A percentile compares a stretch with the other conserved stretches of the same genome.
These are phyloP conservation scores for Fissipunctia ypsillon DNA, from an alignment of 2,888 invertebrate genomes.

Conservation along the genomic window DNA sequence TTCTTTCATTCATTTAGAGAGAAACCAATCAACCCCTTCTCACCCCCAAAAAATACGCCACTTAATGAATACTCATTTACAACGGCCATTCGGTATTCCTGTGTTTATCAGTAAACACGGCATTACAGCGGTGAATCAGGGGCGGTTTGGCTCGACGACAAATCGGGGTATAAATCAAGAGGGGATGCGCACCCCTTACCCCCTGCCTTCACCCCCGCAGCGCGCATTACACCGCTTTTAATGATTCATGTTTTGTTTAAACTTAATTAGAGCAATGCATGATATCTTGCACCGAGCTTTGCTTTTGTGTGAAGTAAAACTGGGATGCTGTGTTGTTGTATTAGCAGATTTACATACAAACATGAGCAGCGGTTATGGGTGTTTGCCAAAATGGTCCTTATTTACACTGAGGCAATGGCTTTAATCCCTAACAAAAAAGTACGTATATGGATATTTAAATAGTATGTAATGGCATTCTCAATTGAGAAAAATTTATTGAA, in stretches of 20 bases:
- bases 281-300: conserved; percentile 61
- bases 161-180: conserved; percentile 79
- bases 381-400: conserved; percentile 9
- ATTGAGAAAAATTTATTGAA: background rate
- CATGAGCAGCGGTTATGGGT: background rate
- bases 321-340: conserved; percentile 2
- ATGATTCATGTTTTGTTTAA: conserved; percentile 73
- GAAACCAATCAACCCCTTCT: conserved; percentile 24
- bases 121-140: conserved; percentile 73
- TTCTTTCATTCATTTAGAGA: background rate
- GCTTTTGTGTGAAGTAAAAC: conserved; percentile 47
- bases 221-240: conserved; percentile 66
- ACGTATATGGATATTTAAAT: no score
- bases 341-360: conserved; percentile 3
- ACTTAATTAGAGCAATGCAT: conserved; percentile 67
- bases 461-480: background rate
- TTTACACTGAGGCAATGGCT: no score
- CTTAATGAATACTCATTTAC: conserved; percentile 67
- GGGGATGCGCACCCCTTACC: conserved; percentile 61
- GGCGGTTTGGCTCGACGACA: conserved; percentile 81
- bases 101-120: conserved; percentile 68
- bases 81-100: conserved; percentile 57
- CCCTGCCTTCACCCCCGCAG: conserved; percentile 35
- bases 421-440: background rate
- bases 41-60: conserved; percentile 29